Conservation (phyloP, 2,888 invertebrate species). For the Omphaloscelis lunosa region DNA sequence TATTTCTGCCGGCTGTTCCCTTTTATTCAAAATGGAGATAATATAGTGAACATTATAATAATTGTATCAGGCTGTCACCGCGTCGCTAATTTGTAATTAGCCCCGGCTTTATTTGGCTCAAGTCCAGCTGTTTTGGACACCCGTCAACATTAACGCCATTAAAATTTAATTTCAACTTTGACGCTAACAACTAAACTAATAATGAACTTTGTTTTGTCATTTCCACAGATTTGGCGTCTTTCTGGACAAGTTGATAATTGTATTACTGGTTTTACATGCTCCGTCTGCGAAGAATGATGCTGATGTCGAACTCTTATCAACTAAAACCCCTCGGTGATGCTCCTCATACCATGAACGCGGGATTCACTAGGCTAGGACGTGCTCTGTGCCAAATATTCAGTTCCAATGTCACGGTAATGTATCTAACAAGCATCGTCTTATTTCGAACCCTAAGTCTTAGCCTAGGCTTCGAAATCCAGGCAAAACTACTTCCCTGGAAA, state of each 20-base stretch:
- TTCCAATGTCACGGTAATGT: no score
- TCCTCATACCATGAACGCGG: background rate
- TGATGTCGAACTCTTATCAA: background rate
- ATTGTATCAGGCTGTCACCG: slow-evolving; percentile 61
- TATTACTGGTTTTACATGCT: background rate
- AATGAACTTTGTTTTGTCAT: slow-evolving; percentile 36
- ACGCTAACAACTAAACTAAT: slow-evolving; percentile 39
- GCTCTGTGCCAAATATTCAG: background rate
- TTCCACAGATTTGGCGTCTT: background rate
- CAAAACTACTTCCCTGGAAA: slow-evolving; percentile 14
- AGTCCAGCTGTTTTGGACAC: slow-evolving; percentile 53
- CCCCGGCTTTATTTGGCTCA: slow-evolving; percentile 57
- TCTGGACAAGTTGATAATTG: background rate
- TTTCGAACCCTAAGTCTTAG: background rate
- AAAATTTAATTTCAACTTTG: slow-evolving; percentile 49
- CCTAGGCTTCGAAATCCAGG: background rate
- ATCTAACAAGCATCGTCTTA: background rate
- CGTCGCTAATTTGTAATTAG: slow-evolving; percentile 58
- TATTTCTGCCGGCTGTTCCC: background rate
- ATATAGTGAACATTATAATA: slow-evolving; percentile 40
- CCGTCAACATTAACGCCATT: slow-evolving; percentile 55
- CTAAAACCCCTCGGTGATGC: background rate
- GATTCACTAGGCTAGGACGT: background rate
- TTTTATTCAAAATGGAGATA: slow-evolving; percentile 12
- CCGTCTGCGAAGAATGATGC: background rate